Base-by-base conservation (phyloP, 2,888 invertebrate species). In the Cheilosia vernalis region DNA sequence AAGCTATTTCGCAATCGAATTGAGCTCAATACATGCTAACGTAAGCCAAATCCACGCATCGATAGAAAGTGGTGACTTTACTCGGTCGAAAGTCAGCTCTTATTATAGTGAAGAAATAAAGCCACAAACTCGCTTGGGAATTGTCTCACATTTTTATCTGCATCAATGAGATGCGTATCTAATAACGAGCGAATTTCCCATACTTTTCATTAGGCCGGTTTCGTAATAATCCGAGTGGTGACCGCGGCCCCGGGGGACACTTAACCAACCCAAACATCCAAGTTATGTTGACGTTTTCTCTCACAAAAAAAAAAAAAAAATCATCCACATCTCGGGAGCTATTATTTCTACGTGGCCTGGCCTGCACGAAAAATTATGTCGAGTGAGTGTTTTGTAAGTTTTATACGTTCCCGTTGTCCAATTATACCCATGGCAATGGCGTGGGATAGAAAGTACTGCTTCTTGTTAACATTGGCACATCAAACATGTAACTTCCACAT, bases 391-490 rank as follows among this genome's bases (percentile, higher is more conserved):
- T 51, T 60, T 17, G 49, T 37, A 27, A 19, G 19, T 44, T 47
- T 58, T 56, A n/a, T 30, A 21, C 24, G 24, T 70, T 70, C 49
- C 30, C 55, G 30, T 67, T 67, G 42, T 21, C 55, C 55, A 55
- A 55, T 56, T 56, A 67, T 13, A 40, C 17, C 2, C 19, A 56
- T 9, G 21, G 5, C 33, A 9, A 40, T 40, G 67, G 80, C 67
- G 80, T 80, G 79, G 79, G 79, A 79, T 79, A 72, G 72, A 72
- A 72, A 79, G 79, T 72, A 70, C 61, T 58, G 24, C 9, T 27
- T 19, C 49, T 15, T 37, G 19, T 19, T 21, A 37, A 21, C 37
- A 66, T 60, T 67, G 61, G 61, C 61, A 63, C 74, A 56, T 30
- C 30, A 1, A 9, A 30, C 30, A 2, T 30, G 1, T 1, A 30